Conservation (phyloP, 2,113 vertebrate genomes). For the Saccopteryx bilineata region DNA sequence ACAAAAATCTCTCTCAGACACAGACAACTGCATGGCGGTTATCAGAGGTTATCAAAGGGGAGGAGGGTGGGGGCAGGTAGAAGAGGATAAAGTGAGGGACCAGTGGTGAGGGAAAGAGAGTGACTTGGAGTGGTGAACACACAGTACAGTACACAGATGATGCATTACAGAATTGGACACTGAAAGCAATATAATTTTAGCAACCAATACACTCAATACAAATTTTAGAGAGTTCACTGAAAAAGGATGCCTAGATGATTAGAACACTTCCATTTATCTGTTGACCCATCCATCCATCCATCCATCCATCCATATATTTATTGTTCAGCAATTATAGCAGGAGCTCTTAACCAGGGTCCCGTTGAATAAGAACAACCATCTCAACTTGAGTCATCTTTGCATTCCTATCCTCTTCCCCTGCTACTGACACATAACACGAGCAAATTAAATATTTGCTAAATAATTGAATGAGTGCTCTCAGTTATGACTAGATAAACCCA, state of each 20-base stretch:
- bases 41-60: not conserved
- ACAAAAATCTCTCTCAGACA: not conserved
- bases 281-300: not conserved
- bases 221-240: not conserved
- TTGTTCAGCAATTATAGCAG: not conserved
- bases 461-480: conserved; percentile 47
- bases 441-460: conserved; percentile 56
- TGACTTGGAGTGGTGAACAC: not conserved
- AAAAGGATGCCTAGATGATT: not conserved
- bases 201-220: not conserved
- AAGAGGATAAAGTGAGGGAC: not conserved
- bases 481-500: conserved; percentile 56
- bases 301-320: not conserved
- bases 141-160: not conserved
- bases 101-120: not conserved
- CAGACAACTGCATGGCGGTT: not conserved
- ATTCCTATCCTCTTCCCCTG: not conserved
- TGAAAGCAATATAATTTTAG: not conserved
- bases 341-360: not conserved
- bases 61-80: not conserved
- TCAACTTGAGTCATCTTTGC: not conserved
- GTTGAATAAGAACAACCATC: not conserved
- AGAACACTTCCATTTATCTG: not conserved
- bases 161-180: not conserved
- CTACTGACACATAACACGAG: not conserved